Conservation (phyloP, 2,113 vertebrate genomes). For the Sturnus vulgaris region DNA sequence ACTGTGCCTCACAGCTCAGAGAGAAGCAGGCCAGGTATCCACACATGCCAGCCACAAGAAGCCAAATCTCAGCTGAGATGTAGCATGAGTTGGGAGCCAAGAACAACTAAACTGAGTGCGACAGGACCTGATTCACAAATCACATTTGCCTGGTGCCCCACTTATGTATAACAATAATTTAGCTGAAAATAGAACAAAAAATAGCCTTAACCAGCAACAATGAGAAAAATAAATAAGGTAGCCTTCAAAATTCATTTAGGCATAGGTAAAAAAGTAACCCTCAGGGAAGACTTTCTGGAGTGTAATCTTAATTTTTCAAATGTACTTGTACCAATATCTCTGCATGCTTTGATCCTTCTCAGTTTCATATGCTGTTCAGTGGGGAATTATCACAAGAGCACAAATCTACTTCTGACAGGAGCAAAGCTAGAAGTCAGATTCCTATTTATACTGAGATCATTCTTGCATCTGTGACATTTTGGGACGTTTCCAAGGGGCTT, state of each 20-base stretch:
- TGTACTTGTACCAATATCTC: not conserved
- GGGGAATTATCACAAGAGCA: not conserved
- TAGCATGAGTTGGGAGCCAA: not conserved
- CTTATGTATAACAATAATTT: not conserved
- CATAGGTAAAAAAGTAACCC: not conserved
- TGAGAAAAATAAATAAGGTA: not conserved
- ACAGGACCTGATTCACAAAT: not conserved
- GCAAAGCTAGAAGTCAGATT: not conserved
- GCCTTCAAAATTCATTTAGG: not conserved
- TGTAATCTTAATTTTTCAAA: not conserved
- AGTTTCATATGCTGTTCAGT: not conserved
- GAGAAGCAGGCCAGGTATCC: not conserved
- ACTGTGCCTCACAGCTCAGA: not conserved
- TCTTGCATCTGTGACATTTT: not conserved
- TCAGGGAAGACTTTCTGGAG: not conserved
- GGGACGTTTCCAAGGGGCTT: not conserved
- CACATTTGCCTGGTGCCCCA: fast-evolving
- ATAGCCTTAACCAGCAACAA: not conserved
- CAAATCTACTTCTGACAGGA: not conserved
- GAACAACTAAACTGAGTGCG: not conserved
- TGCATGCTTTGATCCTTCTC: not conserved
- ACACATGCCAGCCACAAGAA: not conserved
- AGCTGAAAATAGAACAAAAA: not conserved
- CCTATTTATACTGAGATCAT: not conserved
- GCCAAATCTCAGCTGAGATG: not conserved